Base-by-base conservation (phyloP, 2,113 vertebrate species). In the Protobothrops mucrosquamatus region DNA sequence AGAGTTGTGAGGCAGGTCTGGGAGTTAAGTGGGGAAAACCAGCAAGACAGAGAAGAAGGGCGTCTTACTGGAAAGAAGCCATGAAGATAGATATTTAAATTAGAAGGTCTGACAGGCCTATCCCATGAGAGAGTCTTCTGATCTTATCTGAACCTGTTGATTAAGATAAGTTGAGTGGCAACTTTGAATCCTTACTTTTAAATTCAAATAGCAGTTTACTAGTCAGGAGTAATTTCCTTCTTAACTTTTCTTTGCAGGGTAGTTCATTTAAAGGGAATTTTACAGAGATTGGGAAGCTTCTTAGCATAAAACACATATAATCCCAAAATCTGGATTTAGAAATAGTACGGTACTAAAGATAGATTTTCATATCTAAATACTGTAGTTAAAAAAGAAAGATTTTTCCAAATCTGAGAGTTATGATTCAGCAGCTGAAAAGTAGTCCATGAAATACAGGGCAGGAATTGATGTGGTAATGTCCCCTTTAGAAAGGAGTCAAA, bases 11-110 rank as follows among this genome's bases (percentile, higher is more conserved):
- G 95, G 94, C 96, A 97, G 96, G 92, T 95, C 96, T 95, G 95
- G 96, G 97, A 97, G 97, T 97, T 43, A 98, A 98, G 98, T 94
- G 97, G 95, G 94, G 95, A 89, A 95, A 93, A 96, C 94, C 95
- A 95, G 91, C 81, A 74, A 96, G 96, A 95, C 39, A 69, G 92
- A 96, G 94, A 97, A 96, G 94, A 94, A 93, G 94, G 69, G 23
- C 26, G 0, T n/a, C 97, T 98, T 98, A 97, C 94, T 97, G 96
- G 97, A 97, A 97, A 96, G 93, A 92, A 97, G 94, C 94, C 94
- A 91, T 69, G 94, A 97, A 96, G 96, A 97, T 96, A 95, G 96
- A 95, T 97, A 96, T 97, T 97, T 96, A 97, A 98, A 97, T 97
- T 97, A 97, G 95, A 94, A 96, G 91, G 93, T 96, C 97, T 95